phyloP scores from a whole-genome alignment of 1,140 invertebrate species.

The Manduca sexta region DNA sequence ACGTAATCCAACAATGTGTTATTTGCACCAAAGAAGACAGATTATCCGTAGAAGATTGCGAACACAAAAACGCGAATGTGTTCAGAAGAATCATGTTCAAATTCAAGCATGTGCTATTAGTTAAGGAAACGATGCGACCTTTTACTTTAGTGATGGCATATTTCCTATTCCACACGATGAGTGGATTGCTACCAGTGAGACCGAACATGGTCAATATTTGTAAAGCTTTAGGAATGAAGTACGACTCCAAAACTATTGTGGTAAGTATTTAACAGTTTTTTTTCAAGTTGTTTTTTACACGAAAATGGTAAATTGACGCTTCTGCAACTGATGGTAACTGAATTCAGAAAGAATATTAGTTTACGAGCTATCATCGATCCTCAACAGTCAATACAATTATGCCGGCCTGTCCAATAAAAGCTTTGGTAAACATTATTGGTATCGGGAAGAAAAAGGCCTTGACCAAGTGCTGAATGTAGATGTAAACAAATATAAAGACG shows the following conservation, averaged over 20 bases:
- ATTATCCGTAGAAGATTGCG: slow-evolving; percentile 20
- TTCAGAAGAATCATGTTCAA: slow-evolving; percentile 35
- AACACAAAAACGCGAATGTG: slow-evolving; percentile 34
- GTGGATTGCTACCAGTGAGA: slow-evolving; percentile 71
- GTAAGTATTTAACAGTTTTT: slow-evolving; percentile 32
- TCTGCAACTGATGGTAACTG: too few relatives aligned
- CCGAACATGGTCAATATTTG: slow-evolving; percentile 77
- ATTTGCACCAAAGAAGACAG: slow-evolving; percentile 40
- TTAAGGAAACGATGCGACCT: slow-evolving; percentile 70
- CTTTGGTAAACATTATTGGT: too few relatives aligned
- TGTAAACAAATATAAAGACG: too few relatives aligned
- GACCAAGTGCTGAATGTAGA: too few relatives aligned
- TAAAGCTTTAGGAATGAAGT: slow-evolving; percentile 63
- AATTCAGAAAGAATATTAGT: too few relatives aligned
- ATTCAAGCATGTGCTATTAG: slow-evolving; percentile 46
- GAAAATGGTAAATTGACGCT: too few relatives aligned
- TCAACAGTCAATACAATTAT: too few relatives aligned
- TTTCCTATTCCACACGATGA: slow-evolving; percentile 74
- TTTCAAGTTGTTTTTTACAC: too few relatives aligned
- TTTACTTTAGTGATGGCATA: slow-evolving; percentile 67
- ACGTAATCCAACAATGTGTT: slow-evolving; percentile 42
- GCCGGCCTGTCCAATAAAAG: too few relatives aligned
- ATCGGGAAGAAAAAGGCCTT: too few relatives aligned
- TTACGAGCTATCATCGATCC: too few relatives aligned
- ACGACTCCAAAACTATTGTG: slow-evolving; percentile 52